phyloP scores from a whole-genome alignment of 2,797 vertebrate genomes.

The Caiman crocodilus region DNA sequence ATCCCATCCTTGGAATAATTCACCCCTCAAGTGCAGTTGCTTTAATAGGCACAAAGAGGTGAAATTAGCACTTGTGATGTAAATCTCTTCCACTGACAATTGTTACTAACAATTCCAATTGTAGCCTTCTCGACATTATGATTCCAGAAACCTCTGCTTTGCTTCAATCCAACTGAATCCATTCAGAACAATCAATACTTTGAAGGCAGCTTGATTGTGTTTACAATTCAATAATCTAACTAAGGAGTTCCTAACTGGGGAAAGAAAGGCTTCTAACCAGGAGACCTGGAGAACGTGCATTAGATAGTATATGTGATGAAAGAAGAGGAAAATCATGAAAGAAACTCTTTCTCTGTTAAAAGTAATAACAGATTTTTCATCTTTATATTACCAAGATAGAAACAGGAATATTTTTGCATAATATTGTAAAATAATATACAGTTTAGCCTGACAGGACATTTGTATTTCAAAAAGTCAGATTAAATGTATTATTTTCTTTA shows the following conservation, averaged over 20 bases:
- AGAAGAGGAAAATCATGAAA: background rate
- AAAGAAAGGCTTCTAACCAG: background rate
- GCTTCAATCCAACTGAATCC: background rate
- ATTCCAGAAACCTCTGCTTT: background rate
- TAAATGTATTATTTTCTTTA: background rate
- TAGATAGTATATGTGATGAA: background rate
- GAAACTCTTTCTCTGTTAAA: background rate
- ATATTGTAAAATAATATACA: background rate
- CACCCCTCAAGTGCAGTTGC: background rate
- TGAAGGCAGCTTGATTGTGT: background rate
- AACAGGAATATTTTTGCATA: background rate
- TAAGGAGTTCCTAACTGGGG: background rate
- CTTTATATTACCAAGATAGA: background rate
- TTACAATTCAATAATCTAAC: background rate
- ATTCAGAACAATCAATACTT: background rate
- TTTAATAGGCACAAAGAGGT: background rate
- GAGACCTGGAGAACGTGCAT: background rate
- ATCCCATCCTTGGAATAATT: background rate
- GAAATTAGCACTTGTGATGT: background rate
- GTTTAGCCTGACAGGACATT: background rate
- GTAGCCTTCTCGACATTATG: background rate
- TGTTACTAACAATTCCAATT: background rate
- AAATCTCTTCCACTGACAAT: background rate
- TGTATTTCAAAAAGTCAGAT: background rate
- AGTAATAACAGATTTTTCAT: background rate